Base-by-base conservation (phyloP, 2,113 vertebrate genomes). In the Vireo altiloquus region DNA sequence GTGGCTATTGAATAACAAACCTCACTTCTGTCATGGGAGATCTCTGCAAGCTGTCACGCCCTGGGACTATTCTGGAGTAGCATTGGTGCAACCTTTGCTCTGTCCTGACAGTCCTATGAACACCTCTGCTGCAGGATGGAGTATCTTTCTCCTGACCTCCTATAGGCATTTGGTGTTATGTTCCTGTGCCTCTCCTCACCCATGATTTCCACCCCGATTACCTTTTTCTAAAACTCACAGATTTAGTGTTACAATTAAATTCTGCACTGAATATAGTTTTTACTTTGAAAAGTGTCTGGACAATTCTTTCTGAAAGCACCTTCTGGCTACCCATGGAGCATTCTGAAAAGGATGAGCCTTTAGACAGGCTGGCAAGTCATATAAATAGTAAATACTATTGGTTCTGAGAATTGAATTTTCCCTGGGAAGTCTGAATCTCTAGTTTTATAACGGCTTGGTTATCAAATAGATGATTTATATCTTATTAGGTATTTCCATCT, bases 291-390 rank as follows among this genome's bases (percentile, higher is more conserved):
- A 81, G 82, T 4, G 0, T 60, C 69, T 25, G 19, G 87, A 87
- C 87, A 82, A 94, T 95, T 79, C 57, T 91, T 84, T 95, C 77
- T 92, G 94, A 96, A 95, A 78, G 87, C 11, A 18, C 91, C 94
- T 95, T 87, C 91, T 95, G 95, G 95, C 89, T 82, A 77, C 69
- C 69, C 19, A 6, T 11, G 4, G 24, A 71, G 66, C 46, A 8
- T 40, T 82, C 92, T 69, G 92, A 42, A 68, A 63, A 87, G 75
- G 88, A 93, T 11, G 8, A 87, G 77, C 44, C 72, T 77, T 93
- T 42, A 52, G 86, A 75, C 52, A 66, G 86, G 60, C 83, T 94
- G 92, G 91, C 82, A 92, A 89, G 69, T 63, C 86, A 31, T 14
- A 92, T 90, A 78, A 94, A 75, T 31, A 87, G 86, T 44, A 86